phyloP scores from a whole-genome alignment of 2,888 invertebrate species.

The Macaria liturata region DNA sequence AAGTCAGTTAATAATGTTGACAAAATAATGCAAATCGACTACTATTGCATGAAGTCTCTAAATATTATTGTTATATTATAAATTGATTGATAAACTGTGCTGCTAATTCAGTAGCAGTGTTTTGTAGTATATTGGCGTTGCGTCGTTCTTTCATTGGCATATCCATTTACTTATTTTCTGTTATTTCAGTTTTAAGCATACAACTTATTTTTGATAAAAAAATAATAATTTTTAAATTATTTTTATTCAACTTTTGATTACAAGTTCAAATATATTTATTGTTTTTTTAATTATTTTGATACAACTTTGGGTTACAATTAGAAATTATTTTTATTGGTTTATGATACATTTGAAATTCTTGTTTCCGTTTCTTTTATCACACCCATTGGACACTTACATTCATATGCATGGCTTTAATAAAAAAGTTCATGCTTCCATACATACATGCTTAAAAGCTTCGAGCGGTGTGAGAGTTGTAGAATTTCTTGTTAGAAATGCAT shows the following conservation, averaged over 20 bases:
- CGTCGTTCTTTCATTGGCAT: slow-evolving; percentile 35
- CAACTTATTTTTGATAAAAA: background rate
- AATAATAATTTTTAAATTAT: too few species aligned
- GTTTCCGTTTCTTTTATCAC: slow-evolving; percentile 9
- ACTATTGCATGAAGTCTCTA: too few species aligned
- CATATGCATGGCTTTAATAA: slow-evolving; percentile 42
- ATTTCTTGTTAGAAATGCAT: slow-evolving; percentile 25
- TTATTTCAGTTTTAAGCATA: background rate
- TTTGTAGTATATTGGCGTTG: slow-evolving; percentile 31
- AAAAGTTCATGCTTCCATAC: slow-evolving; percentile 43
- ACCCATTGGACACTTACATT: slow-evolving; percentile 22
- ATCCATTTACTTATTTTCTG: slow-evolving; percentile 20
- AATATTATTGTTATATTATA: too few species aligned
- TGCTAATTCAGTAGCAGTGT: background rate
- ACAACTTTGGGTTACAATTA: too few species aligned
- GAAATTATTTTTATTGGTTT: too few species aligned
- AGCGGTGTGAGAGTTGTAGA: slow-evolving; percentile 35
- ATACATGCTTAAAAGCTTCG: slow-evolving; percentile 55
- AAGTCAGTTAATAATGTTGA: too few species aligned
- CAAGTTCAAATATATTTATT: background rate
- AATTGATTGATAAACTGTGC: too few species aligned
- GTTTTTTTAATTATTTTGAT: background rate
- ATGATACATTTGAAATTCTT: too few species aligned
- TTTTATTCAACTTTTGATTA: too few species aligned
- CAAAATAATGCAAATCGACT: too few species aligned